A percentile compares a stretch with the other conserved stretches of the same genome.
These are phyloP conservation scores for Sepioteuthis lessoniana DNA, from an alignment of 2,888 invertebrate genomes.

Conservation along the genomic window DNA sequence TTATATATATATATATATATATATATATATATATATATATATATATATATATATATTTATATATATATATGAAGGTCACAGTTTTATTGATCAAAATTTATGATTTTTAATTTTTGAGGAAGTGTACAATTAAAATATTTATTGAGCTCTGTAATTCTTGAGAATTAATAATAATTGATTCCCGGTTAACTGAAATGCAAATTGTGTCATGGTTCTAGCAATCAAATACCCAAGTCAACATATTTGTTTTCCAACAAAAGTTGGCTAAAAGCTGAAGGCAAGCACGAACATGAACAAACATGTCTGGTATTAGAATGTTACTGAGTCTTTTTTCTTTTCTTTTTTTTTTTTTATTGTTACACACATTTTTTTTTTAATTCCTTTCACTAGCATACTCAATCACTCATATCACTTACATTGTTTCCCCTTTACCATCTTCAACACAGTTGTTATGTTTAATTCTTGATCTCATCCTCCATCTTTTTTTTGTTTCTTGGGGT, in stretches of 20 bases:
- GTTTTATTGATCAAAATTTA: too few species aligned
- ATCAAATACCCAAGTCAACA: neutral
- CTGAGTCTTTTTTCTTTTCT: neutral
- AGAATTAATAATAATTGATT: too few species aligned
- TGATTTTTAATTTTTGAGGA: too few species aligned
- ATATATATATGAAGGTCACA: too few species aligned
- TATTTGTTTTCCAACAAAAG: neutral
- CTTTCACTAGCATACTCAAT: neutral
- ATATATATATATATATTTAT: too few species aligned
- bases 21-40: too few species aligned
- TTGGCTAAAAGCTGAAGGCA: neutral
- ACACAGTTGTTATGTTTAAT: neutral
- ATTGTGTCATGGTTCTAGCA: neutral
- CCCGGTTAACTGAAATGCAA: neutral
- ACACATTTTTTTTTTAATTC: too few species aligned
- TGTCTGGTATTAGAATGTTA: neutral
- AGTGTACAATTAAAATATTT: too few species aligned
- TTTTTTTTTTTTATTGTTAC: too few species aligned
- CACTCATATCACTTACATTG: neutral
- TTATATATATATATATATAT: too few species aligned
- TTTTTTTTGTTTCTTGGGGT: too few species aligned
- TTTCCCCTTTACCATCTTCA: neutral
- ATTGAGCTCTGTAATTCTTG: too few species aligned
- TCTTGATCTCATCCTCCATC: neutral
- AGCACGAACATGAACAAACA: neutral